These are phyloP conservation scores for Petrosia ficiformis DNA, from an alignment of 37 sponge, comb jelly and placozoan species.

Conservation along the genomic window DNA sequence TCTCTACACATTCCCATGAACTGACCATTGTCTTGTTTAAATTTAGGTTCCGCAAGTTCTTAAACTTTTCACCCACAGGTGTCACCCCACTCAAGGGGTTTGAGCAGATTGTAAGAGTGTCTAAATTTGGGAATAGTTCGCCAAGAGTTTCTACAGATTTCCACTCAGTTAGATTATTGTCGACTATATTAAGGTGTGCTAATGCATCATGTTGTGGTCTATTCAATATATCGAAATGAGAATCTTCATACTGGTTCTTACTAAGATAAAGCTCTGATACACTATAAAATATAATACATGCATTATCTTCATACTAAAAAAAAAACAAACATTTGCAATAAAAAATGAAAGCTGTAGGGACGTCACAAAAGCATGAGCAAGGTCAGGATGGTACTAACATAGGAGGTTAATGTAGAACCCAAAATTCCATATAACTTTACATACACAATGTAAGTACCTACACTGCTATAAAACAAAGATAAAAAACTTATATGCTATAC, in stretches of 20 bases:
- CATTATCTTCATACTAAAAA: not conserved
- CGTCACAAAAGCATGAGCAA: no score
- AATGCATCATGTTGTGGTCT: slow-evolving; percentile 1
- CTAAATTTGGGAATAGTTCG: slow-evolving; percentile 42
- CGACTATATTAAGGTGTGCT: slow-evolving; percentile 17
- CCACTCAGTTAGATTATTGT: slow-evolving; percentile 36
- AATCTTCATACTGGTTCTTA: slow-evolving; percentile 34
- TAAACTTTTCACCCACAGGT: not conserved
- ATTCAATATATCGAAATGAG: slow-evolving; percentile 15
- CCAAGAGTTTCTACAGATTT: slow-evolving; percentile 29
- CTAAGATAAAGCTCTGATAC: slow-evolving; percentile 51
- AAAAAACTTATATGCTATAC: no score
- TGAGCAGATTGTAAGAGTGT: slow-evolving; percentile 11
- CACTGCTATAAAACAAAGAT: no score
- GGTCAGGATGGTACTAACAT: no score
- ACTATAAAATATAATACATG: not conserved
- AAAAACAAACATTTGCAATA: no score
- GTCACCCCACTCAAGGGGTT: slow-evolving; percentile 21
- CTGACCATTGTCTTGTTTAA: slow-evolving; percentile 29
- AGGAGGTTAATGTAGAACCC: no score
- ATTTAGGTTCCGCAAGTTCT: slow-evolving; percentile 13
- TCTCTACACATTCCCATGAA: slow-evolving; percentile 38
- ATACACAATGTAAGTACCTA: no score
- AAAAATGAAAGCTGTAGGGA: no score
- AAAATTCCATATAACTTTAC: no score